phyloP scores from a whole-genome alignment of 2,113 vertebrate species.

The Oreochromis tanganicae region DNA sequence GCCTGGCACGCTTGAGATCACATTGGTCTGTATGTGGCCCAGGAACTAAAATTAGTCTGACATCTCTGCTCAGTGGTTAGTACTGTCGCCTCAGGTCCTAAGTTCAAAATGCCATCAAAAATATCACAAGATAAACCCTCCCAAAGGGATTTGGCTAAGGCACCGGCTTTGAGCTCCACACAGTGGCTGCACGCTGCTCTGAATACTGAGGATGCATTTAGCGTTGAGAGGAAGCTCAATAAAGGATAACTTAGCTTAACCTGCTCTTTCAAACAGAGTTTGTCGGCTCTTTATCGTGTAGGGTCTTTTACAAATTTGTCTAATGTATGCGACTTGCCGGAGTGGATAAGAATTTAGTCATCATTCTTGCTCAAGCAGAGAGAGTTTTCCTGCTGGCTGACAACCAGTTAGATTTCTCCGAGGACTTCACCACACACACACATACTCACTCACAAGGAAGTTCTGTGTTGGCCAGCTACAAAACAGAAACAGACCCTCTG shows the following conservation, averaged over 20 bases:
- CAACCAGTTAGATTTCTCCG: constrained; percentile 23
- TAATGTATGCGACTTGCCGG: not conserved
- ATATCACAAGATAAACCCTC: not conserved
- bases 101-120: not conserved
- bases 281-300: not conserved
- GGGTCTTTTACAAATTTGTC: not conserved
- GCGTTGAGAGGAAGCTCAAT: not conserved
- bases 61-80: not conserved
- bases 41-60: not conserved
- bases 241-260: not conserved
- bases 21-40: not conserved
- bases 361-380: constrained; percentile 32
- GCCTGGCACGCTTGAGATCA: not conserved
- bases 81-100: not conserved
- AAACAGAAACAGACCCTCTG: constrained; percentile 59
- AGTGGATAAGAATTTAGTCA: constrained; percentile 21
- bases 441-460: constrained; percentile 21
- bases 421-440: constrained; percentile 13
- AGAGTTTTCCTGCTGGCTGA: constrained; percentile 35
- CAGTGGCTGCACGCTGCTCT: not conserved
- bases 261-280: not conserved
- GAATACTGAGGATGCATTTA: not conserved
- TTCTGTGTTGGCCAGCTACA: constrained; percentile 36
- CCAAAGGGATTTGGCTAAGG: not conserved
- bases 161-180: not conserved